These are phyloP conservation scores for Galerucella calmariensis DNA, from an alignment of 2,888 invertebrate genomes.

Conservation along the genomic window DNA sequence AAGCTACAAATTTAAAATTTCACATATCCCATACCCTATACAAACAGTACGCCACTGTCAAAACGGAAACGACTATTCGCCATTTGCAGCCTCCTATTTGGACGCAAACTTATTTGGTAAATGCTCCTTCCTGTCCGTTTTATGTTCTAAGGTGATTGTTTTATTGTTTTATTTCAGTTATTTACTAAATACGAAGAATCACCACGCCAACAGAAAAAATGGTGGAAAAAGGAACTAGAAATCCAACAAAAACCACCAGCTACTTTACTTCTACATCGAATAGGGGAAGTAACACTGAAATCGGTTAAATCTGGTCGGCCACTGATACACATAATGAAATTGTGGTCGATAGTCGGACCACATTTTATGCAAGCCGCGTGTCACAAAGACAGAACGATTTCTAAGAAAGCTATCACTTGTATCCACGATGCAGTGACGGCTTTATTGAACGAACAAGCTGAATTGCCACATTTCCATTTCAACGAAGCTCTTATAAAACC, in stretches of 20 bases:
- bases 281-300: slow-evolving; percentile 89
- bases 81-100: no score
- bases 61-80: no score
- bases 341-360: slow-evolving; percentile 92
- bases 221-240: slow-evolving; percentile 63
- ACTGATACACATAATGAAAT: slow-evolving; percentile 89
- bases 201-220: slow-evolving; percentile 64
- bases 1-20: no score
- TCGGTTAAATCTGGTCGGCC: slow-evolving; percentile 89
- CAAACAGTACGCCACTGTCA: no score
- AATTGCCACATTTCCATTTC: slow-evolving; percentile 93
- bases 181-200: slow-evolving; percentile 64
- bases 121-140: no score
- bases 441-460: slow-evolving; percentile 85
- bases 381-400: slow-evolving; percentile 87
- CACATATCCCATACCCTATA: no score
- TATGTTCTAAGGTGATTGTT: no score
- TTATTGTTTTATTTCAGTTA: slow-evolving; percentile 50
- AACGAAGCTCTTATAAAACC: slow-evolving; percentile 95
- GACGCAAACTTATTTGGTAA: no score
- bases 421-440: slow-evolving; percentile 93
- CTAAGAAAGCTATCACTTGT: slow-evolving; percentile 90
- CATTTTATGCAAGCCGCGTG: slow-evolving; percentile 97
- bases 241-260: slow-evolving; percentile 65
- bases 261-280: slow-evolving; percentile 79